Conservation (phyloP, 2,113 vertebrate species). For the Aramus guarauna region DNA sequence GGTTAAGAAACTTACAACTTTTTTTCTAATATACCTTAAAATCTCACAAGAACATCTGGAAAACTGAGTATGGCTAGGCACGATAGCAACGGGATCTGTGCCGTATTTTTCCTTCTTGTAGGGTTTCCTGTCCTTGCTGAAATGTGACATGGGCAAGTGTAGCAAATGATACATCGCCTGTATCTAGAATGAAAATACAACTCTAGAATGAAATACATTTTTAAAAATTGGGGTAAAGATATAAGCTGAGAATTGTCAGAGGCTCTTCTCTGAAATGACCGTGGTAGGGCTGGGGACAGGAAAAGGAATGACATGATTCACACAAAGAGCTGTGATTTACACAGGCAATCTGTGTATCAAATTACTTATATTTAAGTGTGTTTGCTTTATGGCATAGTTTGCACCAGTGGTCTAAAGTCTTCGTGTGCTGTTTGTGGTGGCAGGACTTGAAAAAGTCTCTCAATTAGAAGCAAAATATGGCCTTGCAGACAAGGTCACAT, state of each 20-base stretch:
- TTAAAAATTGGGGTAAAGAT: not conserved
- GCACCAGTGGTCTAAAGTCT: not conserved
- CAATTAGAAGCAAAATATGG: not conserved
- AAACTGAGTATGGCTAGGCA: not conserved
- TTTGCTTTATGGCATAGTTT: not conserved
- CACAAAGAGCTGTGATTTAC: not conserved
- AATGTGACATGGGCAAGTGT: not conserved
- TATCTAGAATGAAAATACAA: no score
- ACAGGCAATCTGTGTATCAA: not conserved
- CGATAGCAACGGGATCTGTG: not conserved
- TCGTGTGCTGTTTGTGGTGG: not conserved
- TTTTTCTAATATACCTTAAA: not conserved
- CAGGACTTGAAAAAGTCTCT: not conserved
- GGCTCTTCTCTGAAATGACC: not conserved
- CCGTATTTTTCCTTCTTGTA: not conserved
- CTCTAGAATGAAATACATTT: not conserved
- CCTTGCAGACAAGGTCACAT: not conserved
- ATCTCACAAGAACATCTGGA: not conserved
- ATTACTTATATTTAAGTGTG: not conserved
- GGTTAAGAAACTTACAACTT: slow-evolving; percentile 52
- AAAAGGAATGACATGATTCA: not conserved
- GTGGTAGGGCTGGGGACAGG: not conserved
- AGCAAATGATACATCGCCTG: not conserved
- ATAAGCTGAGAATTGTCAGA: not conserved
- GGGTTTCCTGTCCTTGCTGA: not conserved